Percentiles rank a stretch among this genome's conserved stretches.
Conservation (phyloP, 2,888 invertebrate species). For the Gonocerus acuteangulatus region DNA sequence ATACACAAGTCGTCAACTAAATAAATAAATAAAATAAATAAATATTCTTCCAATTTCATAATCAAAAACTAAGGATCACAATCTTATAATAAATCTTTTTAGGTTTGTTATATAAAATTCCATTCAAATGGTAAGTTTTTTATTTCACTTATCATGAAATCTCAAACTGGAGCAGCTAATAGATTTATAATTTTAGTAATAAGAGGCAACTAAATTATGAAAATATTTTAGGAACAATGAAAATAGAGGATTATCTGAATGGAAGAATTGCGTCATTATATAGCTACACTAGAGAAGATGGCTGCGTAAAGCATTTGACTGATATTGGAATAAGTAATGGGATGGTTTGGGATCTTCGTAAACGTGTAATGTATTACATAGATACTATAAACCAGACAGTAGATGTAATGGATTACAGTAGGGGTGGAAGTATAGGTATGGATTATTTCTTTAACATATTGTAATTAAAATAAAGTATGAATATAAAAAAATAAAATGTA, state of each 20-base stretch:
- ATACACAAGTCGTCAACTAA: no score
- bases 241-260: not conserved
- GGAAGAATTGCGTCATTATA: constrained; percentile 39
- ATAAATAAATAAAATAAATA: no score
- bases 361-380: constrained; percentile 54
- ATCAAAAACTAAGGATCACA: no score
- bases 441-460: not conserved
- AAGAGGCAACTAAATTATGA: no score
- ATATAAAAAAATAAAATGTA: not conserved
- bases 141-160: no score
- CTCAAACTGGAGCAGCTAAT: no score
- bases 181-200: no score
- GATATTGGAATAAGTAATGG: constrained; percentile 53
- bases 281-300: constrained; percentile 29
- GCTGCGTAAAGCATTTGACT: constrained; percentile 37
- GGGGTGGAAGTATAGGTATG: constrained; percentile 55
- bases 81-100: no score
- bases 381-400: constrained; percentile 45
- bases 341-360: constrained; percentile 61
- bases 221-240: not conserved
- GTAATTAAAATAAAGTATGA: not conserved
- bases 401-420: constrained; percentile 65
- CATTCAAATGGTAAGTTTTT: no score
- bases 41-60: no score
- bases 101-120: no score